Percentiles rank a stretch among this genome's conserved stretches.
phyloP scores from a whole-genome alignment of 1,140 invertebrate genomes.

The Trypoxylus dichotomus region DNA sequence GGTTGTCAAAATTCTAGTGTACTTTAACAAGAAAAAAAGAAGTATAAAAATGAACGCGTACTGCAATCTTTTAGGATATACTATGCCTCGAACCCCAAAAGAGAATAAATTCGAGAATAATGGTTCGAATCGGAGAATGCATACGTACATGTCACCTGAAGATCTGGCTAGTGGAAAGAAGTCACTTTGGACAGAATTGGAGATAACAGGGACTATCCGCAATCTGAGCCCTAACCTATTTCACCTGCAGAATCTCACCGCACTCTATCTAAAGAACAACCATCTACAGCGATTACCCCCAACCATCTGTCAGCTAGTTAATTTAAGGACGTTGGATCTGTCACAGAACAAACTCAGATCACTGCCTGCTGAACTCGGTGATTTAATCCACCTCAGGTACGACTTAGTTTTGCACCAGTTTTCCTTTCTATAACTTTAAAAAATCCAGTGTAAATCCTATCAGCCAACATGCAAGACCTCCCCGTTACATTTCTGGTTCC shows the following conservation, averaged over 20 bases:
- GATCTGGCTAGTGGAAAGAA: constrained; percentile 89
- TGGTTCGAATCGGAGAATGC: constrained; percentile 69
- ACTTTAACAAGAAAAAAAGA: constrained; percentile 25
- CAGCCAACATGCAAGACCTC: constrained; percentile 17
- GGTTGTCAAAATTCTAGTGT: constrained; percentile 32
- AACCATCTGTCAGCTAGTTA: constrained; percentile 82
- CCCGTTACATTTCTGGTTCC: constrained; percentile 5
- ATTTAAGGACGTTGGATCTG: constrained; percentile 86
- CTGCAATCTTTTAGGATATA: constrained; percentile 56
- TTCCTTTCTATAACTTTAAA: constrained; percentile 5
- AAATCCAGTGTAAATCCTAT: constrained; percentile 26
- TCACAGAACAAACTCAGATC: constrained; percentile 92
- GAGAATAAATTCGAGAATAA: constrained; percentile 55
- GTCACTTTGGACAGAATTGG: constrained; percentile 71
- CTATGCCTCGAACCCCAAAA: constrained; percentile 66
- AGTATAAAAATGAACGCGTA: constrained; percentile 18
- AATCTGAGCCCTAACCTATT: constrained; percentile 90
- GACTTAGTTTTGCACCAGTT: constrained; percentile 34
- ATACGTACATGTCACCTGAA: constrained; percentile 90
- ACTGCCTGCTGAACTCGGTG: constrained; percentile 93
- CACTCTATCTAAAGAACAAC: constrained; percentile 94
- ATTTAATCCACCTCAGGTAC: constrained; percentile 87
- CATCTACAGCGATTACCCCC: constrained; percentile 82
- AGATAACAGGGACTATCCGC: constrained; percentile 80
- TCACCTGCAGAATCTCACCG: constrained; percentile 87